Evolutionary conservation across 2,888 invertebrate species (phyloP), one percentile per base, ranked within the genome.

Genomic region (Parelbella ahira): DNA sequence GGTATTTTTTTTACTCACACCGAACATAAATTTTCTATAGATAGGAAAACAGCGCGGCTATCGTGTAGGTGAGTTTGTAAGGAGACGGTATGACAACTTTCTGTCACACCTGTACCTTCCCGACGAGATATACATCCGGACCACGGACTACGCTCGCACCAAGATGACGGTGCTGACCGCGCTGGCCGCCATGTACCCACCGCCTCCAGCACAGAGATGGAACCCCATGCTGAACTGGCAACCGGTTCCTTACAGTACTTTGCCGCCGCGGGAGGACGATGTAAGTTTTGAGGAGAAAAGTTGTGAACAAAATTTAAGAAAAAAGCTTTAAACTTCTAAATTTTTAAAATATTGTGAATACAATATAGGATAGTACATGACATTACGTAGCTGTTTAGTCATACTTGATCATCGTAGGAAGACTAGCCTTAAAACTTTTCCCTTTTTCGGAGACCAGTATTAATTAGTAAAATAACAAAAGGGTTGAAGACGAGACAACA

Each of bases 81-180:
- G 89, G 37, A 49, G 65, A 3, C 69, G 67, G 5, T 90, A 90
- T 53, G 66, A 73, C n/a, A 56, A 65, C 0, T 73, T 88, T 13
- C 60, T 90, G 20, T 89, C 83, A 0, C 56, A 56, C 1, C 49
- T 84, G 6, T 91, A 90, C 56, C 56, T 77, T 0, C 73, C 84
- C 5, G 78, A 83, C 20, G 83, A 92, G 63, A 68, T 89, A 3
- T 51, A 58, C 5, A 75, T 89, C 28, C 76, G 89, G 11, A 92
- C 92, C 19, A 93, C 94, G 0, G 91, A 92, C 62, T 92, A 88
- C 60, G 92, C 92, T 37, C 86, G 94, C 30, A 94, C 95, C 0
- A 90, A 94, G 72, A 93, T 93, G 90, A 92, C 93, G 2, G 92
- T 91, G 0, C 81, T 92, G 45, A 75, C 92, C 12, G 91, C 92